A percentile compares a stretch with the other conserved stretches of the same genome.
These are phyloP conservation scores for Danio choprae DNA, from an alignment of 2,797 vertebrate species.

Conservation along the genomic window DNA sequence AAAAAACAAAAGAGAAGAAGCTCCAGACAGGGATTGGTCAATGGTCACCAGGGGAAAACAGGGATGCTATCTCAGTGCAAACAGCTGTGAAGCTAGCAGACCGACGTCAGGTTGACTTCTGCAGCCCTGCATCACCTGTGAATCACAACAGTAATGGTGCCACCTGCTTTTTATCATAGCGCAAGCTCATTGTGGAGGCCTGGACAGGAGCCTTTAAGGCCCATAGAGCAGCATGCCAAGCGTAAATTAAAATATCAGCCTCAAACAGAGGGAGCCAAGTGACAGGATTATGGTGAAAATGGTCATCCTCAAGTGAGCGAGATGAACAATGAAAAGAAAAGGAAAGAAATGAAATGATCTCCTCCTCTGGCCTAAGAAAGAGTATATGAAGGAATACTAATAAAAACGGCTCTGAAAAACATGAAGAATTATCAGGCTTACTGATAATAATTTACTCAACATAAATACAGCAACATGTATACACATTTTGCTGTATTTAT, in stretches of 20 bases:
- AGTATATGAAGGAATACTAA: neutral
- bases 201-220: conserved; percentile 52
- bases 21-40: neutral
- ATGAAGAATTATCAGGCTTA: too few relatives aligned
- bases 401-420: neutral
- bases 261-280: conserved; percentile 66
- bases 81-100: conserved; percentile 58
- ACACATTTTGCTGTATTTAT: too few relatives aligned
- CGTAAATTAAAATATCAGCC: conserved; percentile 72
- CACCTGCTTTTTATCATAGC: conserved; percentile 46
- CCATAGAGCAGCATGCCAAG: conserved; percentile 61
- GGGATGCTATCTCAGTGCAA: conserved; percentile 51
- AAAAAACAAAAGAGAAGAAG: conserved; percentile 6
- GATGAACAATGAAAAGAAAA: conserved; percentile 57
- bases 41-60: conserved; percentile 36
- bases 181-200: conserved; percentile 52
- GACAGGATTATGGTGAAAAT: conserved; percentile 71
- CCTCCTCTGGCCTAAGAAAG: neutral
- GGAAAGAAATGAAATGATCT: conserved; percentile 26
- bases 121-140: conserved; percentile 59
- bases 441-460: too few relatives aligned
- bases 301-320: conserved; percentile 61
- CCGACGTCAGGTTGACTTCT: conserved; percentile 46
- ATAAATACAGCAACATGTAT: too few relatives aligned
- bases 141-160: conserved; percentile 40